phyloP scores from a whole-genome alignment of 2,797 vertebrate genomes.

The Silurus aristotelis region DNA sequence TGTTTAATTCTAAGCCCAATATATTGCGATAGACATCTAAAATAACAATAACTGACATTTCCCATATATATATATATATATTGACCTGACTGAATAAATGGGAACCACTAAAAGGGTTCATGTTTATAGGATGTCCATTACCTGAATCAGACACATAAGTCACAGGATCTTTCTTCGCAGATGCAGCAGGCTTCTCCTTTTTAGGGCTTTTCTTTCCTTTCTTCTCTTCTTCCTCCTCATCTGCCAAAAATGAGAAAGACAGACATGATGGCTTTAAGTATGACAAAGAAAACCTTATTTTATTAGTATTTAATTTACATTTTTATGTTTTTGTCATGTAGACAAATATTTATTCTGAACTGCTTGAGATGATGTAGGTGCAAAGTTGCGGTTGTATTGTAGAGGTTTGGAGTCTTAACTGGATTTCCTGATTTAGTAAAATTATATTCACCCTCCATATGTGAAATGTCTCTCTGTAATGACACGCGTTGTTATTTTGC shows the following conservation, averaged over 20 bases:
- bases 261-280: neutral
- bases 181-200: constrained; percentile 66
- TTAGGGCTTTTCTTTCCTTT: constrained; percentile 78
- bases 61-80: neutral
- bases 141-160: constrained; percentile 93
- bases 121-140: constrained; percentile 60
- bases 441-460: no score
- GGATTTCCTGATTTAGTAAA: no score
- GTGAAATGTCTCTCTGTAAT: no score
- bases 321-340: no score
- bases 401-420: no score
- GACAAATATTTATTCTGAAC: no score
- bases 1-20: neutral
- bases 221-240: constrained; percentile 68
- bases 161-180: constrained; percentile 80
- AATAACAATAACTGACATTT: neutral
- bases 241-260: constrained; percentile 44
- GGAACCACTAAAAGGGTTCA: neutral
- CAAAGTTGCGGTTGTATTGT: no score
- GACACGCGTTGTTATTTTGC: no score
- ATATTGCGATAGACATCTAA: neutral
- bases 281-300: neutral
- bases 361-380: no score
- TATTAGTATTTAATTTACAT: no score
- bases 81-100: neutral